Evolutionary conservation across 1,140 invertebrate genomes (phyloP), one percentile per base, ranked within the genome.

Genomic region (Dendroctonus valens): DNA sequence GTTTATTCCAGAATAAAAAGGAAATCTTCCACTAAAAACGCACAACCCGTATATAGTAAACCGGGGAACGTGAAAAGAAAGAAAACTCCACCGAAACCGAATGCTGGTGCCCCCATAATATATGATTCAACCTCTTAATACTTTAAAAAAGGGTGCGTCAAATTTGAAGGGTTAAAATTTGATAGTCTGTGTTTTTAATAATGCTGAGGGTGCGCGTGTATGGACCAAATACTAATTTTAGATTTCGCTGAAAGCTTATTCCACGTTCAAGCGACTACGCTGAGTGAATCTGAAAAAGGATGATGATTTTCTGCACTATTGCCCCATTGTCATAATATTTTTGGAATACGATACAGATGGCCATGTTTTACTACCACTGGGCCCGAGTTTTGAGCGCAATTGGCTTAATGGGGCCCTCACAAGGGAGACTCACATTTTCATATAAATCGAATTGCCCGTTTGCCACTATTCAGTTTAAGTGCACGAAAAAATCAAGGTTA

Each of bases 91-190:
- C 26, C 26, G 26, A 26, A 26, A 26, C 26, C 26, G 26, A 26
- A 26, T 61, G 59, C 48, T 61, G 59, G 59, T 61, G 59, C 59
- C 59, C 59, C 59, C 59, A 61, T 61, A 14, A 41, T 38, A 41
- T 52, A 52, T 61, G 59, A 61, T 61, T 61, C 59, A 61, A 61
- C 59, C 59, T 61, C 59, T 61, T 61, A 61, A 61, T 61, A 61
- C 59, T 52, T 61, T 61, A 41, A 61, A 61, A 51, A 52, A 61
- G 40, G 59, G 59, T 39, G 59, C 26, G 14, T 7, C 41, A 44
- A 26, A 46, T 59, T 59, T 41, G 59, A 52, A 61, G 59, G 59
- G 59, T 61, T 61, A 52, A 61, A 61, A 61, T 61, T 61, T 41
- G 59, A 61, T 61, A 61, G 59, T 61, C 49, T 52, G 37, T 61